Evolutionary conservation across 2,888 invertebrate species (phyloP).

Genomic region (Arenicola marina): DNA sequence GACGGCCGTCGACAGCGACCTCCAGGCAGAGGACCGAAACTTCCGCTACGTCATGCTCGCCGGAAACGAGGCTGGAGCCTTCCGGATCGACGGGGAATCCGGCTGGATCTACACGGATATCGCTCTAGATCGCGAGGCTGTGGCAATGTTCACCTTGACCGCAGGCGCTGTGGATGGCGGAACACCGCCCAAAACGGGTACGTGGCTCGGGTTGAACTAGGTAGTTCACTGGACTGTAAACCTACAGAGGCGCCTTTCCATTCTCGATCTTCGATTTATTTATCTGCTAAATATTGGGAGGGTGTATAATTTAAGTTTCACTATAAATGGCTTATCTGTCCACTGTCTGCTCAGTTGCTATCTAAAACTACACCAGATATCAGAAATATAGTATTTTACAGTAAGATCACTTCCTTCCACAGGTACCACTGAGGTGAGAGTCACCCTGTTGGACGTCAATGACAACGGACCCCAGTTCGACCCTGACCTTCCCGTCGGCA

Average conservation of each 20-base stretch:
- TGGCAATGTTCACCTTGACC: conserved; percentile 42
- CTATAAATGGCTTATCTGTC: no score
- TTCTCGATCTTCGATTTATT: no score
- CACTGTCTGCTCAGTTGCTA: no score
- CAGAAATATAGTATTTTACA: neutral
- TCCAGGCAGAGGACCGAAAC: conserved; percentile 33
- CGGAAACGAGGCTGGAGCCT: conserved; percentile 38
- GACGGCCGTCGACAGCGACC: conserved; percentile 69
- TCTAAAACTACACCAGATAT: neutral
- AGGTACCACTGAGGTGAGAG: conserved; percentile 82
- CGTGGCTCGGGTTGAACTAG: neutral
- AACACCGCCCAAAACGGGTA: conserved; percentile 1
- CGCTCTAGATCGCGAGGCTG: conserved; percentile 47
- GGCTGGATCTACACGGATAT: conserved; percentile 43
- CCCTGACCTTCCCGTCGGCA: conserved; percentile 60
- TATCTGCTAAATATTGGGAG: no score
- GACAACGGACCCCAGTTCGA: conserved; percentile 89
- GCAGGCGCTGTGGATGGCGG: conserved; percentile 39
- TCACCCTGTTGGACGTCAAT: conserved; percentile 84
- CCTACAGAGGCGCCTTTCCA: no score
- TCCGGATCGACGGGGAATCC: conserved; percentile 36
- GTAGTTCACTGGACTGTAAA: no score
- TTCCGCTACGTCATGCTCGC: conserved; percentile 46
- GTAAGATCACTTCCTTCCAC: conserved; percentile 15
- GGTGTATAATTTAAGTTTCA: no score